Evolutionary conservation across 2,113 vertebrate species (phyloP), one percentile per base, ranked within the genome.

Genomic region (Heterochromis multidens): DNA sequence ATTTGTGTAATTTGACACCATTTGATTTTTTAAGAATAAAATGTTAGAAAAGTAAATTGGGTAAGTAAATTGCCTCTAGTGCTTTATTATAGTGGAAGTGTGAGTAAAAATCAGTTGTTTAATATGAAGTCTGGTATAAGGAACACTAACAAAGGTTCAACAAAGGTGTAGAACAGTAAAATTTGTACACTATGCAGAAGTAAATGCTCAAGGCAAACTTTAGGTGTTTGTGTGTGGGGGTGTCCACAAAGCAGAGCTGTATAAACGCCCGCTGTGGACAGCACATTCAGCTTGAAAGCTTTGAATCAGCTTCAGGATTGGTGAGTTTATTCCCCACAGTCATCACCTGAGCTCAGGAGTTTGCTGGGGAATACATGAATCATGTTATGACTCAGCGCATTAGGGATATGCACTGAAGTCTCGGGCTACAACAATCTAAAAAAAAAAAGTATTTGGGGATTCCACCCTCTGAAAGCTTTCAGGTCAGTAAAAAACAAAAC

Each of bases 301-400:
- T 23, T 35, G 80, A 79, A 25, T 61, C 57, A 43, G 62, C 52
- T n/a, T 80, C 35, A 7, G 65, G 70, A 74, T 70, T 23, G 62
- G 35, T 23, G 74, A 82, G 49, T 63, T 27, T 25, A 80, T 76
- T 79, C 82, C 77, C 80, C 12, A 1, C 80, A 86, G 85, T 74
- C 82, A 62, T 83, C 91, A 89, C 65, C 91, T 81, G 88, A 92
- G 90, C 84, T 91, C 80, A 7, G 58, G 70, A 62, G 46, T 72
- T 88, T 67, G 46, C 77, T 56, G 60, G 59, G 29, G 86, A 62
- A 82, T 67, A 1, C 65, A 87, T 62, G 37, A 87, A 62, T 84
- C 46, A 63, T 17, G 23, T 43, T 23, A 23, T 88, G 87, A 91
- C 84, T 94, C 88, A 82, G 59, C 43, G 2, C 59, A 35, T 63